Conservation (phyloP, 2,888 invertebrate genomes). For the Cactoblastis cactorum region DNA sequence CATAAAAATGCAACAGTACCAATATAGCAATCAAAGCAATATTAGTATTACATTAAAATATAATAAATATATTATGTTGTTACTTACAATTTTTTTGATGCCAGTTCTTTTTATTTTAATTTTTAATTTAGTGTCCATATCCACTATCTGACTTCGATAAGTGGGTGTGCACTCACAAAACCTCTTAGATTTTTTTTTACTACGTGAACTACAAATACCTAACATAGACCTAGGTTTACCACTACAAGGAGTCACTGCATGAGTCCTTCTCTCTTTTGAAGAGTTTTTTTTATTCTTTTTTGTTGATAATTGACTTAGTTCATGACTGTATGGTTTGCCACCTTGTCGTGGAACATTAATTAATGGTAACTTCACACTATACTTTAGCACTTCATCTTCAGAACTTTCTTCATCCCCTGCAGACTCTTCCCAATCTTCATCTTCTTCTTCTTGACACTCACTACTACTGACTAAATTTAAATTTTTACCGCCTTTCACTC, state of each 20-base stretch:
- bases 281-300: constrained; percentile 69
- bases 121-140: constrained; percentile 82
- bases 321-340: constrained; percentile 77
- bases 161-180: constrained; percentile 56
- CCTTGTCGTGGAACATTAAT: constrained; percentile 61
- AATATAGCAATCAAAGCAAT: too few relatives aligned
- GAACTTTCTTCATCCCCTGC: constrained; percentile 59
- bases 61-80: too few relatives aligned
- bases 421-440: constrained; percentile 42
- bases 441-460: constrained; percentile 61
- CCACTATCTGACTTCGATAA: constrained; percentile 82
- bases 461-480: constrained; percentile 76
- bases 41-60: too few relatives aligned
- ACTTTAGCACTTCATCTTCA: constrained; percentile 70
- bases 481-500: constrained; percentile 76
- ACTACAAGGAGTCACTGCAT: constrained; percentile 65
- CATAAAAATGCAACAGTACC: too few relatives aligned
- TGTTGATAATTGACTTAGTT: constrained; percentile 78
- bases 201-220: constrained; percentile 68
- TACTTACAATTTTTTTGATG: constrained; percentile 62
- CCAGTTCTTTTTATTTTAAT: constrained; percentile 84
- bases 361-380: constrained; percentile 71
- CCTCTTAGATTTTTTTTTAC: constrained; percentile 73
- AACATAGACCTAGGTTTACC: constrained; percentile 76
- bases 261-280: constrained; percentile 57